These are phyloP conservation scores for Ophiothrix spiculata DNA, from an alignment of 35 echinoderm and acorn worm species.

Conservation along the genomic window DNA sequence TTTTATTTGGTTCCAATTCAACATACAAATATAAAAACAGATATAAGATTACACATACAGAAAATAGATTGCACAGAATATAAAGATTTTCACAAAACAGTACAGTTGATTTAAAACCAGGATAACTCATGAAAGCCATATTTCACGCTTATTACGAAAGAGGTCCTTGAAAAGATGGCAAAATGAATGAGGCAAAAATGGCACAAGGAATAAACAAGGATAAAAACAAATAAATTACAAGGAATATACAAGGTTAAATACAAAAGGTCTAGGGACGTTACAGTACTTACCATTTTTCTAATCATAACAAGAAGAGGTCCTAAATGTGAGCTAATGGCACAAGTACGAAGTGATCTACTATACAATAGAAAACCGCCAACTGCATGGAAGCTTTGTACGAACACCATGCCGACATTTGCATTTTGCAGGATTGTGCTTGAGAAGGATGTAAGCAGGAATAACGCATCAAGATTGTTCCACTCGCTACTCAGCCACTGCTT, in stretches of 20 bases:
- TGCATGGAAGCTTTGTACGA: constrained; percentile 41
- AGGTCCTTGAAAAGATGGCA: no score
- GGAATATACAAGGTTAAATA: not conserved
- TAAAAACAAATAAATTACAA: no score
- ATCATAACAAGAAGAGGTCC: constrained; percentile 89
- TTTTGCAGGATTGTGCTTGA: constrained; percentile 49
- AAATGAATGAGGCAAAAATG: no score
- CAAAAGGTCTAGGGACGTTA: not conserved
- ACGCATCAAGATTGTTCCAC: constrained; percentile 65
- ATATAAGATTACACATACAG: no score
- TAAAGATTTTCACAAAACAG: no score
- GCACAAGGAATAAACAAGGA: no score
- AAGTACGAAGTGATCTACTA: constrained; percentile 46
- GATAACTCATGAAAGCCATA: no score
- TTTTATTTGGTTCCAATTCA: no score
- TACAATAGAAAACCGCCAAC: constrained; percentile 60
- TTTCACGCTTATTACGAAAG: not conserved
- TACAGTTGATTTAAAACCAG: no score
- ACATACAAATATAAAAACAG: no score
- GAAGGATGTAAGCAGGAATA: constrained; percentile 6
- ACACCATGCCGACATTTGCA: not conserved
- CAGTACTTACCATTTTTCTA: constrained; percentile 66
- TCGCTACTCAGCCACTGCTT: constrained; percentile 50
- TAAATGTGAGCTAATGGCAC: constrained; percentile 45
- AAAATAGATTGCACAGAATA: no score